Base-by-base conservation (phyloP, 1,140 invertebrate species). In the Listronotus bonariensis region DNA sequence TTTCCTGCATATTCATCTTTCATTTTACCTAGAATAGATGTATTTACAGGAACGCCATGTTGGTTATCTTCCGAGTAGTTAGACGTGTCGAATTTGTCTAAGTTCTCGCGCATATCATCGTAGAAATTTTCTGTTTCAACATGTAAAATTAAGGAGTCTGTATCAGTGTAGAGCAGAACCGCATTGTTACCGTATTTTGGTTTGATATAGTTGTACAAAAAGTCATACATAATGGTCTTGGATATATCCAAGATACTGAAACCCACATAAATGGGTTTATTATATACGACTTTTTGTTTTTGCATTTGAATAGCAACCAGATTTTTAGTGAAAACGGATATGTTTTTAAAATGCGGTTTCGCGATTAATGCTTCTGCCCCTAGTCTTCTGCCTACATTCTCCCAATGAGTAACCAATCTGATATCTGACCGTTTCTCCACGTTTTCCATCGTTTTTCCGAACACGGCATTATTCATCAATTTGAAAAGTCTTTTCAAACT, bases 371-470 rank as follows among this genome's bases (percentile, higher is more conserved):
- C 40, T 57, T 67, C 48, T 14, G 69, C 73, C 31, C 72, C 69
- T n/a, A 54, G 57, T 68, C 26, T 14, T 7, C 40, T 14, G 7
- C 14, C 11, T 10, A 11, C 26, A 34, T 51, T 34, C 51, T 51
- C 43, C 71, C 71, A 76, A 57, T 68, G 56, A 10, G 64, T 74
- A 6, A 71, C 62, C 34, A 80, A 40, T 72, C 76, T 74, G 3
- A 82, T 58, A 68, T 79, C 68, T 15, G 68, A 59, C 32, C 72
- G 56, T 51, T 77, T 78, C 40, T 73, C 53, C 10, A 78, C 68
- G 65, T 81, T 79, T 67, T 82, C 79, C 70, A 81, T 77, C 4
- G 76, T 81, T 73, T 82, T 81, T 6, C 82, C 80, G 74, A 80
- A 80, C 10, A 79, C 68, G 5, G 72, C 41, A 67, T 82, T 82